A percentile compares a stretch with the other conserved stretches of the same genome.
These are phyloP conservation scores for Epinotia demarniana DNA, from an alignment of 2,888 invertebrate species.

Conservation along the genomic window DNA sequence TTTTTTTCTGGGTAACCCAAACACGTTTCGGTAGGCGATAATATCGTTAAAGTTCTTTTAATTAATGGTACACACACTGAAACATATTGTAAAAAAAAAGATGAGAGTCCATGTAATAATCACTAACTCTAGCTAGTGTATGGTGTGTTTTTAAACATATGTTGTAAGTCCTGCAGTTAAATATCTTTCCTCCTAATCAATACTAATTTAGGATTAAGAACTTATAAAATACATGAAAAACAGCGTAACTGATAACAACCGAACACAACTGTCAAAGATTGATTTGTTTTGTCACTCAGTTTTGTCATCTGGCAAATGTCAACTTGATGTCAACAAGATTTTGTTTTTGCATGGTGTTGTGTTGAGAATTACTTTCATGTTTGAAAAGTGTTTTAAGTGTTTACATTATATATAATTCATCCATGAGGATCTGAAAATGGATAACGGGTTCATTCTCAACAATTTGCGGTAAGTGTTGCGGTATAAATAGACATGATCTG, in stretches of 20 bases:
- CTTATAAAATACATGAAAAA: not conserved
- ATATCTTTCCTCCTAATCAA: no score
- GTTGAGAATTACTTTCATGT: constrained; percentile 22
- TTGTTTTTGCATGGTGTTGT: constrained; percentile 26
- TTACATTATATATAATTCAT: constrained; percentile 39
- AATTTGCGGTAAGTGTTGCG: constrained; percentile 69
- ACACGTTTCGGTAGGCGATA: not conserved
- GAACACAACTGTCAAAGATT: not conserved
- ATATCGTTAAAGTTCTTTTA: not conserved
- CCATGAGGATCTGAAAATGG: constrained; percentile 63
- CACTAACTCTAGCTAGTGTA: no score
- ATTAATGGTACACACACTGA: no score
- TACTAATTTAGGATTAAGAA: no score
- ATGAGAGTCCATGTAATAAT: not conserved
- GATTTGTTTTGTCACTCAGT: not conserved
- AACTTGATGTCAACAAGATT: constrained; percentile 16
- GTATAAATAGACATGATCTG: constrained; percentile 35
- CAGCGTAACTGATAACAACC: not conserved
- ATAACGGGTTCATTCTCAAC: constrained; percentile 73
- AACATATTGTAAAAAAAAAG: not conserved
- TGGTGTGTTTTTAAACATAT: no score
- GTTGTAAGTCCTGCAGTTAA: no score
- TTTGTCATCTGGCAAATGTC: not conserved
- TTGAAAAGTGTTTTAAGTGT: constrained; percentile 29
- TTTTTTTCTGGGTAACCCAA: not conserved